A percentile compares a stretch with the other conserved stretches of the same genome.
Evolutionary conservation across 2,113 vertebrate species (phyloP).

Genomic region (Burhinus bistriatus): DNA sequence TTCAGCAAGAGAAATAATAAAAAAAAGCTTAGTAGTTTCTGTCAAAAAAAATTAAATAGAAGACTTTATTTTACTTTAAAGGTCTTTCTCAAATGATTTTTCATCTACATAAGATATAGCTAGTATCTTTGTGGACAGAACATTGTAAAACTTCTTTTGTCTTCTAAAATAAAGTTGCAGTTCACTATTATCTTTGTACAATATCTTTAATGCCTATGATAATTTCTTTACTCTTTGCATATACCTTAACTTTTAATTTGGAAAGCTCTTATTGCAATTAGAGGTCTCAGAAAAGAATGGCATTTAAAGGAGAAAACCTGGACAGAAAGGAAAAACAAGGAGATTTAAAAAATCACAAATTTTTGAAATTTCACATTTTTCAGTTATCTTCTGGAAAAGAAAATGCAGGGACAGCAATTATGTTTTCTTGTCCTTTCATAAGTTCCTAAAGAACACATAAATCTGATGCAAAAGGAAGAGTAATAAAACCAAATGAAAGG

Average conservation of each 20-base stretch:
- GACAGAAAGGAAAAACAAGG: too few relatives aligned
- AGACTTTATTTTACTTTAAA: not conserved
- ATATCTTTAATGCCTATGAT: not conserved
- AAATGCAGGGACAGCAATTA: not conserved
- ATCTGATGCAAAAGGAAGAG: conserved; percentile 18
- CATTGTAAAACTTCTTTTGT: not conserved
- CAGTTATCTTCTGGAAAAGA: not conserved
- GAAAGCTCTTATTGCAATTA: not conserved
- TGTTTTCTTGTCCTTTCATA: not conserved
- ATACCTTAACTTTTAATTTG: not conserved
- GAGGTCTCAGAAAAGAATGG: not conserved
- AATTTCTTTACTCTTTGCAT: not conserved
- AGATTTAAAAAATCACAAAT: not conserved
- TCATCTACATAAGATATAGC: not conserved
- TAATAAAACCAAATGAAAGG: conserved; percentile 52
- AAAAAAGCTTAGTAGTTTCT: not conserved
- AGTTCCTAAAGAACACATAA: not conserved
- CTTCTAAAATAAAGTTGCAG: not conserved
- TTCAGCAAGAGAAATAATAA: not conserved
- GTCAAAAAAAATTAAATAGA: not conserved
- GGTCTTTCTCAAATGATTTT: not conserved
- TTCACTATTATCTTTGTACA: not conserved
- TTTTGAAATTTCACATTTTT: not conserved
- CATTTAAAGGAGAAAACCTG: not conserved
- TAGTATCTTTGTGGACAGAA: not conserved